These are phyloP conservation scores for Scrobipalpa costella DNA, from an alignment of 2,888 invertebrate species.

Conservation along the genomic window DNA sequence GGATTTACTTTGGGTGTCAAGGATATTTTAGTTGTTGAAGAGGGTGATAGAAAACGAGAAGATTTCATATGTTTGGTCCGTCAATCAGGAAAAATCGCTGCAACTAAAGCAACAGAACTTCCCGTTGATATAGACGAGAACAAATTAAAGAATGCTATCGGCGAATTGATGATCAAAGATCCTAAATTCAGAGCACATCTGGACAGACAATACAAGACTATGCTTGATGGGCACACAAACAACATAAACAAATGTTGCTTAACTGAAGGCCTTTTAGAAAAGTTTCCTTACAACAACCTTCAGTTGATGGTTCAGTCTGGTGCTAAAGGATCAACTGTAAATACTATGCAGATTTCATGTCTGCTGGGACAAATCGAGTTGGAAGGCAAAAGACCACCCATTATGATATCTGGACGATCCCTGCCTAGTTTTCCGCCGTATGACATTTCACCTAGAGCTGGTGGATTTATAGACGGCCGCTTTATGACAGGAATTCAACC, in stretches of 20 bases:
- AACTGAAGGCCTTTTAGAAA: conserved; percentile 90
- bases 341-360: conserved; percentile 99
- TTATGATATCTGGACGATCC: conserved; percentile 95
- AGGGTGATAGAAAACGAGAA: conserved; percentile 87
- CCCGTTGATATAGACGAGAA: conserved; percentile 80
- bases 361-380: conserved; percentile 98
- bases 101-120: conserved; percentile 86
- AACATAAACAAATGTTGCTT: conserved; percentile 93
- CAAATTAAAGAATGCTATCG: conserved; percentile 84
- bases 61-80: conserved; percentile 85
- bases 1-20: conserved; percentile 98
- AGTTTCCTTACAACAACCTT: conserved; percentile 97
- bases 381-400: conserved; percentile 97
- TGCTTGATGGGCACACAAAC: conserved; percentile 92
- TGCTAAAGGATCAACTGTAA: conserved; percentile 99
- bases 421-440: conserved; percentile 95
- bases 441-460: conserved; percentile 94
- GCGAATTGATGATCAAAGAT: conserved; percentile 85
- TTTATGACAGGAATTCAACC: conserved; percentile 99
- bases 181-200: conserved; percentile 89
- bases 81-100: conserved; percentile 82
- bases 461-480: conserved; percentile 97
- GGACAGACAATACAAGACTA: conserved; percentile 90
- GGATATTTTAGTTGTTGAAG: conserved; percentile 91
- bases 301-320: conserved; percentile 99